A percentile compares a stretch with the other conserved stretches of the same genome.
These are phyloP conservation scores for Sphaerophoria taeniata DNA, from an alignment of 2,888 invertebrate species.

Conservation along the genomic window DNA sequence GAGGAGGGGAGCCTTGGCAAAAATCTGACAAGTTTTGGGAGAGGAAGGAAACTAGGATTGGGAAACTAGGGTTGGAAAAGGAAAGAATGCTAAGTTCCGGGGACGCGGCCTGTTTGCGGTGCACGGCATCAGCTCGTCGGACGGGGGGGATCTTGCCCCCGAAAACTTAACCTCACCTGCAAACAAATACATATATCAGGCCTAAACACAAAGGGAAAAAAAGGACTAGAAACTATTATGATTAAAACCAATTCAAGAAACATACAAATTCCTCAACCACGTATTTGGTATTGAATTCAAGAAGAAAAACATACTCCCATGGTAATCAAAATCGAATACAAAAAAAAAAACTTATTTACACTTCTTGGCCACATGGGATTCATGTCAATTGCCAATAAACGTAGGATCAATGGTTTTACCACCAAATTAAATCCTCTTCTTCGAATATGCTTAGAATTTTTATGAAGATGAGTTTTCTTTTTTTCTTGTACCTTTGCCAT, in stretches of 20 bases:
- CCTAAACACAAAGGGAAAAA: too few species aligned
- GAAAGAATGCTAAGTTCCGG: too few species aligned
- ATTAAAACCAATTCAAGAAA: constrained; percentile 31
- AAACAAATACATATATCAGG: too few species aligned
- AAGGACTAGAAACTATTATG: too few species aligned
- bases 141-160: too few species aligned
- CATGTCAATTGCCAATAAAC: constrained; percentile 22
- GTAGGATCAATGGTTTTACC: constrained; percentile 2
- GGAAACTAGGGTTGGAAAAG: too few species aligned
- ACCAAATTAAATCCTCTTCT: neutral
- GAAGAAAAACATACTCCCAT: constrained; percentile 27
- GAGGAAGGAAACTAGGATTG: too few species aligned
- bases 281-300: constrained; percentile 29
- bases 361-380: constrained; percentile 21
- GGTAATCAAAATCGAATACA: constrained; percentile 37
- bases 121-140: too few species aligned
- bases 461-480: constrained; percentile 19
- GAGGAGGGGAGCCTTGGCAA: too few species aligned
- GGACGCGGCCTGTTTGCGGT: too few species aligned
- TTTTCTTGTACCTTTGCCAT: neutral
- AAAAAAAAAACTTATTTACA: constrained; percentile 44
- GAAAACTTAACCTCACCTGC: too few species aligned
- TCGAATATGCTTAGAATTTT: neutral
- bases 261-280: constrained; percentile 5
- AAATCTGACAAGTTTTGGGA: too few species aligned